Conservation (phyloP, 2,797 vertebrate genomes). For the Miichthys miiuy region DNA sequence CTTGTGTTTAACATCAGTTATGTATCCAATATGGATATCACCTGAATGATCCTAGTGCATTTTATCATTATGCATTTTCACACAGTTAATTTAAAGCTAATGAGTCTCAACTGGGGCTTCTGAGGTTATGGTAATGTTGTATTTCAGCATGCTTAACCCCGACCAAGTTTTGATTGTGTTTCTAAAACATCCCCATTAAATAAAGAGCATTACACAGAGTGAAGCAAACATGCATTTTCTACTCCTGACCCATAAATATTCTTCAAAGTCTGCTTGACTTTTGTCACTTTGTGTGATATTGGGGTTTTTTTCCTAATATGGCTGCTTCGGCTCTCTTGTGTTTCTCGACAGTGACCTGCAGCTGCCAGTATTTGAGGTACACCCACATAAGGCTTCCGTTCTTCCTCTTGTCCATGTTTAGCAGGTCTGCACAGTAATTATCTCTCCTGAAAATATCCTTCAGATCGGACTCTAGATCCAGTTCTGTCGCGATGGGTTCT, state of each 20-base stretch:
- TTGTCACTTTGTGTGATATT: slow-evolving; percentile 64
- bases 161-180: background rate
- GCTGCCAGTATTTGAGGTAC: slow-evolving; percentile 95
- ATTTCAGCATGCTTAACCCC: slow-evolving; percentile 10
- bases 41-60: slow-evolving; percentile 6
- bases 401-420: slow-evolving; percentile 89
- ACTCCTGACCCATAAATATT: slow-evolving; percentile 16
- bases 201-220: slow-evolving; percentile 16
- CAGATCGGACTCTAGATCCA: slow-evolving; percentile 89
- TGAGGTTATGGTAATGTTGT: slow-evolving; percentile 3
- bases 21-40: slow-evolving; percentile 40
- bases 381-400: slow-evolving; percentile 98
- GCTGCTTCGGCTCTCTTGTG: slow-evolving; percentile 88
- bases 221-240: slow-evolving; percentile 35
- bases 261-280: slow-evolving; percentile 27
- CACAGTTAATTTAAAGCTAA: slow-evolving; percentile 33
- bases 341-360: slow-evolving; percentile 89
- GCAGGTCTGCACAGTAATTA: slow-evolving; percentile 89
- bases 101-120: background rate
- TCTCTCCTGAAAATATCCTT: slow-evolving; percentile 95
- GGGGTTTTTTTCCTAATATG: slow-evolving; percentile 74
- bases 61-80: background rate
- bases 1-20: background rate
- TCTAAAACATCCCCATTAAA: background rate
- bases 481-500: slow-evolving; percentile 84